These are phyloP conservation scores for Dipodomys ordii DNA, from an alignment of 2,113 vertebrate species.

Conservation along the genomic window DNA sequence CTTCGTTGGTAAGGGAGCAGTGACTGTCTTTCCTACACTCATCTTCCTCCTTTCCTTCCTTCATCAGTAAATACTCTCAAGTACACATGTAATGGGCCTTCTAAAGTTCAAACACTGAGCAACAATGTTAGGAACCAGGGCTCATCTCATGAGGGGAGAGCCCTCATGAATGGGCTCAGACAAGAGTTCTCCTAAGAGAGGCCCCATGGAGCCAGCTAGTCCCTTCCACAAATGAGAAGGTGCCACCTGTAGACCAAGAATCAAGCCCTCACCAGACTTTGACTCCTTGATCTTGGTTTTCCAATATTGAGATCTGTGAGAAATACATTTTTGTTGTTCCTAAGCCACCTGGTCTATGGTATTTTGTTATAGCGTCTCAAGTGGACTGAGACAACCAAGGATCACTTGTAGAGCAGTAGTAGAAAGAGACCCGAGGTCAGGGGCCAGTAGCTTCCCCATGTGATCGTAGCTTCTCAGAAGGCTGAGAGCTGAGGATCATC, in stretches of 20 bases:
- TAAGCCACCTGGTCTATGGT: background rate
- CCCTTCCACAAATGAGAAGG: background rate
- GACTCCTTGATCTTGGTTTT: background rate
- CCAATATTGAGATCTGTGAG: background rate
- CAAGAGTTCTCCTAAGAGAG: background rate
- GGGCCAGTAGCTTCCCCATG: no score
- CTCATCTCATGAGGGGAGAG: background rate
- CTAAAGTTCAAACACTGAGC: background rate
- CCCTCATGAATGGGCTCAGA: background rate
- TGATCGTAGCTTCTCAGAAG: no score
- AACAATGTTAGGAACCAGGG: background rate
- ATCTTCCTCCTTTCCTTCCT: background rate
- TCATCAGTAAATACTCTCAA: background rate
- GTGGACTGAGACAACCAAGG: background rate
- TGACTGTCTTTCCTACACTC: background rate
- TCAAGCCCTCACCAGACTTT: background rate
- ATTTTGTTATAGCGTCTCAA: background rate
- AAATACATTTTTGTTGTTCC: background rate
- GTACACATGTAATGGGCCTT: background rate
- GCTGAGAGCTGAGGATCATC: no score
- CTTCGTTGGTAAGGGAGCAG: conserved; percentile 92
- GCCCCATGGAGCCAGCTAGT: no score
- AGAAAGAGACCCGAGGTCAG: background rate
- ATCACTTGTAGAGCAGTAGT: background rate
- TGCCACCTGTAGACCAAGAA: background rate